A percentile compares a stretch with the other conserved stretches of the same genome.
Evolutionary conservation across 2,113 vertebrate species (phyloP).

Genomic region (Charina bottae): DNA sequence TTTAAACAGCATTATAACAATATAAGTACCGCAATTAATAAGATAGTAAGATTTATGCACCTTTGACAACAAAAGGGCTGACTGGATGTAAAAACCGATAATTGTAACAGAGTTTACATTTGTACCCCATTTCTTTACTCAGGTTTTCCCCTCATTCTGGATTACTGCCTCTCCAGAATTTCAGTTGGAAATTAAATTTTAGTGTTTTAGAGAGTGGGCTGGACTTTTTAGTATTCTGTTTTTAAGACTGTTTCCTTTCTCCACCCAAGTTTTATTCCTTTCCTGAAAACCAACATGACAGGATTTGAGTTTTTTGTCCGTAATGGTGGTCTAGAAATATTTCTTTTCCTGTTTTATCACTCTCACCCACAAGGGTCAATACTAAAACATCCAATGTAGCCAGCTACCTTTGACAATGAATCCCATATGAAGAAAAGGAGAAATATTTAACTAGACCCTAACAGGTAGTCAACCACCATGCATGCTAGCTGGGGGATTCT

Average conservation of each 20-base stretch:
- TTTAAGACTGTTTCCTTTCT: not conserved
- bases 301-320: not conserved
- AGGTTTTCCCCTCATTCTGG: no score
- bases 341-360: not conserved
- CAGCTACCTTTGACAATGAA: not conserved
- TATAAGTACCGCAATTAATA: not conserved
- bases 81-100: conserved; percentile 60
- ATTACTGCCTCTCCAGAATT: no score
- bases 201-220: not conserved
- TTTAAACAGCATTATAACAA: not conserved
- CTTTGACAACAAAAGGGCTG: conserved; percentile 56
- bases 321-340: not conserved
- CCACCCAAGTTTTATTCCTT: not conserved
- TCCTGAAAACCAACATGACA: not conserved
- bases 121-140: not conserved
- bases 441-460: not conserved
- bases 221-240: not conserved
- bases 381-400: not conserved
- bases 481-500: no score
- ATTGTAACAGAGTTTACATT: conserved; percentile 65
- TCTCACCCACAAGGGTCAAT: not conserved
- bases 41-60: not conserved
- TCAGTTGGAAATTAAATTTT: no score
- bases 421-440: not conserved
- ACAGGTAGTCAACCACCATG: not conserved